Base-by-base conservation (phyloP, 1,140 invertebrate genomes). In the Vanessa atalanta region DNA sequence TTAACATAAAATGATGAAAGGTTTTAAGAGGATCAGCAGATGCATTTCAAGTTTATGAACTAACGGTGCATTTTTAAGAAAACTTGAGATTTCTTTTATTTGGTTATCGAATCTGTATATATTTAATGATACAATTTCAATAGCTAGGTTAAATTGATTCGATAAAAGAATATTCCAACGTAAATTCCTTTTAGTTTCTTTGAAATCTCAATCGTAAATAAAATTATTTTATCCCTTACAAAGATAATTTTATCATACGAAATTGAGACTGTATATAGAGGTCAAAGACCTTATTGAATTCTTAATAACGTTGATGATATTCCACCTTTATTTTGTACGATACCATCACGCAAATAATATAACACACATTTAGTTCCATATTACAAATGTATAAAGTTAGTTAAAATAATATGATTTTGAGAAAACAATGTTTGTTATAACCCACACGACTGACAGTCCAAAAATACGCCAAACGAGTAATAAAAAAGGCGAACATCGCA, bases 401-500 rank as follows among this genome's bases (percentile, higher is more conserved):
- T 23, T 23, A 26, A 26, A 60, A 60, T 13, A 60, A 20, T 60
- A 23, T 13, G 55, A 60, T 15, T 60, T 23, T 43, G 53, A n/a
- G 65, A n/a, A 16, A 55, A 43, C 50, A n/a, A 43, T 16, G 31
- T 66, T 66, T 51, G 26, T 66, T 51, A 66, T 68, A 68, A 68
- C 65, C 48, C 63, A 72, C 64, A 65, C 64, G 71, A 60, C 71
- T 66, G n/a, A 26, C 9, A 26, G 26, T 73, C 71, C 65, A 55
- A 61, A 73, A 73, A 73, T 73, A 73, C 71, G 55, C 31, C 60
- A 69, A 76, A 76, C 70, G 68, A 15, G 50, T 48, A 67, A 68
- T 67, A 72, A 76, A 76, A 76, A 76, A 75, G 57, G 57, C 47
- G 51, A 61, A 72, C 65, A 60, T 53, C 66, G 72, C 65, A 53